Evolutionary conservation across 2,113 vertebrate species (phyloP), one percentile per base, ranked within the genome.

Genomic region (Pollachius pollachius): DNA sequence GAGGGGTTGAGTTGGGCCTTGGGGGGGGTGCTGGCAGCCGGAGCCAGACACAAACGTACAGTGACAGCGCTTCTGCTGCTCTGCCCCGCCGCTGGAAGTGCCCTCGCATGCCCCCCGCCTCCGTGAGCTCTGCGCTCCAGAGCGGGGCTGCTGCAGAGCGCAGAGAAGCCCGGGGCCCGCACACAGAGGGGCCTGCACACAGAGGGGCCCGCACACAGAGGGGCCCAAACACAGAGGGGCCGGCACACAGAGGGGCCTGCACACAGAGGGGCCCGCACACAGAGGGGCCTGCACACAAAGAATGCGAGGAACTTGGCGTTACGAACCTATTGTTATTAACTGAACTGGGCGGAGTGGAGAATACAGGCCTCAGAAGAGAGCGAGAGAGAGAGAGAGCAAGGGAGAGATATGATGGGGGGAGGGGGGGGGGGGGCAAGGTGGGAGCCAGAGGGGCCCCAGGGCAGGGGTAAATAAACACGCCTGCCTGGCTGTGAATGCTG

Each of bases 221-320:
- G 59, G 59, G 59, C n/a, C 59, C n/a, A n/a, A n/a, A n/a, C n/a
- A n/a, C n/a, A n/a, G n/a, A n/a, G n/a, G n/a, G n/a, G n/a, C n/a
- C n/a, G n/a, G n/a, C n/a, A n/a, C n/a, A n/a, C n/a, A n/a, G n/a
- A n/a, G 23, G 23, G 23, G 23, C 23, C 23, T 23, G 23, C 23
- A 23, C 23, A 23, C 23, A 2, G 23, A 23, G 21, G 21, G 21
- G 21, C 21, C 21, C 75, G 81, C 70, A 74, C 59, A 61, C 17
- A 15, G 19, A 23, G 59, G 59, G 59, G 59, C n/a, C 59, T 71
- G 67, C 78, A 73, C 81, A 81, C 72, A 52, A 90, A 87, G 87
- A 90, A 90, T 88, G 77, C 60, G 25, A 78, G 77, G 87, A 88
- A 90, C 76, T 82, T 87, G 82, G 78, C 54, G 19, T 81, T 69